Conservation (phyloP, 2,113 vertebrate species). For the Phrynosoma platyrhinos region DNA sequence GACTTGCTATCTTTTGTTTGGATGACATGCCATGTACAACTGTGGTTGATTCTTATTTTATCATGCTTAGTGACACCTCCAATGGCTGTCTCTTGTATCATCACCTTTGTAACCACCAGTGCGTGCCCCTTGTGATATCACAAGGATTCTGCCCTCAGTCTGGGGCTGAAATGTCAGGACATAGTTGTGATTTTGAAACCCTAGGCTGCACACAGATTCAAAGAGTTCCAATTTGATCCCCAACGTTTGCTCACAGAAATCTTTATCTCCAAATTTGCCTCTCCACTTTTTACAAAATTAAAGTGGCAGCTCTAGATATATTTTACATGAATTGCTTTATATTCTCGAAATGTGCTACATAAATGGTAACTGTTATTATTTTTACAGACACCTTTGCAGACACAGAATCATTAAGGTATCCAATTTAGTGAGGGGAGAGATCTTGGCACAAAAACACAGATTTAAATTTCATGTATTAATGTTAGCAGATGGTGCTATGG, state of each 20-base stretch:
- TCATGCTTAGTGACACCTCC: too few relatives aligned
- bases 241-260: background rate
- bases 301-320: background rate
- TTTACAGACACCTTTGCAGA: constrained; percentile 30
- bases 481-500: constrained; percentile 28
- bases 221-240: background rate
- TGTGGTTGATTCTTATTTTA: too few relatives aligned
- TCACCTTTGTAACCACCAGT: too few relatives aligned
- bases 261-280: background rate
- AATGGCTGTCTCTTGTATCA: too few relatives aligned
- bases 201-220: background rate
- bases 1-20: too few relatives aligned
- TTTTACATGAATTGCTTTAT: background rate
- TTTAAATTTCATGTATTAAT: constrained; percentile 26
- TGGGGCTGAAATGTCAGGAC: too few relatives aligned
- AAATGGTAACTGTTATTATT: constrained; percentile 25
- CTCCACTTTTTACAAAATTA: background rate
- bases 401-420: constrained; percentile 30
- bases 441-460: constrained; percentile 19
- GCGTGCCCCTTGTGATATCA: too few relatives aligned
- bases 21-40: too few relatives aligned
- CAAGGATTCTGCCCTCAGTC: too few relatives aligned
- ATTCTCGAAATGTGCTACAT: constrained; percentile 9
- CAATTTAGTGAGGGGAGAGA: background rate
- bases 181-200: too few relatives aligned